A percentile compares a stretch with the other conserved stretches of the same genome.
Conservation (phyloP, 2,113 vertebrate genomes). For the Gobius niger region DNA sequence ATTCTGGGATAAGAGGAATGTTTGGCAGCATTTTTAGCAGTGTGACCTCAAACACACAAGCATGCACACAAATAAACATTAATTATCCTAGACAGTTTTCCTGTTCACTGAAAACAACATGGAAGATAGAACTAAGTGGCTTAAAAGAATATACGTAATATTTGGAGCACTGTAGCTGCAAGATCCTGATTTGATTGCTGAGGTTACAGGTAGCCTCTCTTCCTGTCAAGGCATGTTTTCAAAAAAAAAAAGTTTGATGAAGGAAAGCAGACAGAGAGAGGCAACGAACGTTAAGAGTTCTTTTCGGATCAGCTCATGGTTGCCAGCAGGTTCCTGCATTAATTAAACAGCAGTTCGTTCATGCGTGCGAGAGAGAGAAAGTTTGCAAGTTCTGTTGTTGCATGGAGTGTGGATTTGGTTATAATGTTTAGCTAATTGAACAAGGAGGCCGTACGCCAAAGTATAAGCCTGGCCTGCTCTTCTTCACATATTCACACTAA, state of each 20-base stretch:
- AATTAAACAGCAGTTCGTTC: conserved; percentile 53
- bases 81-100: conserved; percentile 13
- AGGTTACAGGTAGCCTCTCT: conserved; percentile 46
- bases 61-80: not conserved
- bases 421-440: conserved; percentile 44
- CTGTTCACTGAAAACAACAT: conserved; percentile 24
- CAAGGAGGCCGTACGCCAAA: conserved; percentile 11
- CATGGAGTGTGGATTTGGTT: conserved; percentile 16
- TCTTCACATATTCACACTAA: conserved; percentile 15
- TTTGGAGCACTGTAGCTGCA: conserved; percentile 16
- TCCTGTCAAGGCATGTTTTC: conserved; percentile 43
- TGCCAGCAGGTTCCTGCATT: conserved; percentile 59
- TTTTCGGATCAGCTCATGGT: conserved; percentile 49
- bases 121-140: not conserved
- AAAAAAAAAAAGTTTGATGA: conserved; percentile 51
- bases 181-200: conserved; percentile 39
- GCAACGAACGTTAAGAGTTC: conserved; percentile 40
- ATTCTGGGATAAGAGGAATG: conserved; percentile 4
- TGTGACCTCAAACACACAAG: conserved; percentile 20
- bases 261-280: conserved; percentile 43
- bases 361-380: conserved; percentile 10
- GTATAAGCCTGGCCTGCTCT: conserved; percentile 21
- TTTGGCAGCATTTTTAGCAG: conserved; percentile 15
- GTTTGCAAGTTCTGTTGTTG: conserved; percentile 3
- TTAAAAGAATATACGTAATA: conserved; percentile 9